phyloP scores from a whole-genome alignment of 2,888 invertebrate genomes.

The Crioceris asparagi region DNA sequence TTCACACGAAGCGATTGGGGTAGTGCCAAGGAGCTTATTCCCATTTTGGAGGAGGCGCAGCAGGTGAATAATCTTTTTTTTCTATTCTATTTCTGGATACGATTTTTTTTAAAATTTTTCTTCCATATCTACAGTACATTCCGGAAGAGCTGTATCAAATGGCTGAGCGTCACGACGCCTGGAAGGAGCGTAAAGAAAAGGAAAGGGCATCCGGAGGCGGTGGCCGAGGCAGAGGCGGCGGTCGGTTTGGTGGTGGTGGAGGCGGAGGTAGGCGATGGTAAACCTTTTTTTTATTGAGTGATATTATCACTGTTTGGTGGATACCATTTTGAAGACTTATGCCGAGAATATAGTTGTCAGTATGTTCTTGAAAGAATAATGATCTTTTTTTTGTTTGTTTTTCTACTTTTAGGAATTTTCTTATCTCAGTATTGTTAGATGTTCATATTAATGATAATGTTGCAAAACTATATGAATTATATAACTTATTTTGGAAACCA shows the following conservation, averaged over 20 bases:
- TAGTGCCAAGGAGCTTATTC: constrained; percentile 69
- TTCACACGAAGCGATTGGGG: constrained; percentile 74
- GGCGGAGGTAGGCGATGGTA: constrained; percentile 11
- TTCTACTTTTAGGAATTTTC: no score
- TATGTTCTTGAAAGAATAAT: no score
- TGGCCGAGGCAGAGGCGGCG: constrained; percentile 26
- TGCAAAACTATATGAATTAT: no score
- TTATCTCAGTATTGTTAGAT: no score
- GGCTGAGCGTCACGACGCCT: constrained; percentile 61
- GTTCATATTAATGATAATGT: no score
- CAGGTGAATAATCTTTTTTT: constrained; percentile 45
- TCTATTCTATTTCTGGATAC: no score
- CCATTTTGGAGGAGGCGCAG: constrained; percentile 75
- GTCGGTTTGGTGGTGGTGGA: constrained; percentile 21
- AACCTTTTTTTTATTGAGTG: no score
- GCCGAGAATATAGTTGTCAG: no score
- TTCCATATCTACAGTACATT: constrained; percentile 47
- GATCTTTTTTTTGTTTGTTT: no score
- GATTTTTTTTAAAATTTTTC: not conserved
- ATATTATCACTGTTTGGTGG: no score
- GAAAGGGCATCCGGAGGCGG: constrained; percentile 31
- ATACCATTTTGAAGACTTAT: no score
- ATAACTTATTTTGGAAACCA: no score
- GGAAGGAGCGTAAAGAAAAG: constrained; percentile 47
- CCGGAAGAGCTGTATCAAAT: constrained; percentile 65